Conservation (phyloP, 2,888 invertebrate species). For the Oligia strigilis region DNA sequence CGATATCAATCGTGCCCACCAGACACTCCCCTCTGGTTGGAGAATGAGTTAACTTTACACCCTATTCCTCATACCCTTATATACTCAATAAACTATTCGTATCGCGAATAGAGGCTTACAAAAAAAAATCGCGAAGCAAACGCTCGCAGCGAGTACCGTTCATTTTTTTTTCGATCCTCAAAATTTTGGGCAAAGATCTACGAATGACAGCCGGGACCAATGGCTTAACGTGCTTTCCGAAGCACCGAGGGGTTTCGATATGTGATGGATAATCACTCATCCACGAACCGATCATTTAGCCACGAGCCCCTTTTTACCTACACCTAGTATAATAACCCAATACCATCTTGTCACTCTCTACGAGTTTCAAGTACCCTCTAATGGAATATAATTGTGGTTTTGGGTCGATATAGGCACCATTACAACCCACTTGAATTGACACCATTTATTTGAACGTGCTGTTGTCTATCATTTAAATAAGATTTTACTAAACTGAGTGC, state of each 20-base stretch:
- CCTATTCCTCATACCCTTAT: too few relatives aligned
- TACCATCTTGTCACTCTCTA: not conserved
- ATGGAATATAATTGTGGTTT: slow-evolving; percentile 25
- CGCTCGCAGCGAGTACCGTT: too few relatives aligned
- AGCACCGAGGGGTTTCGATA: not conserved
- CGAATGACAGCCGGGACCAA: not conserved
- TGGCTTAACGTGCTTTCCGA: not conserved
- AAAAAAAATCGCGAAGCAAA: not conserved
- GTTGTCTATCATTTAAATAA: too few relatives aligned
- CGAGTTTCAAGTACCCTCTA: not conserved
- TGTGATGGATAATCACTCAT: not conserved
- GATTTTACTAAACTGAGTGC: too few relatives aligned
- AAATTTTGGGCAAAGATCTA: not conserved
- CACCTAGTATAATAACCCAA: not conserved
- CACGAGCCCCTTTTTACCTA: not conserved
- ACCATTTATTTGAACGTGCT: too few relatives aligned
- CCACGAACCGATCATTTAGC: not conserved
- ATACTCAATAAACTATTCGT: too few relatives aligned
- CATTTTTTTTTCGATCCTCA: too few relatives aligned
- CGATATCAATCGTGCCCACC: too few relatives aligned
- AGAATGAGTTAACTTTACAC: too few relatives aligned
- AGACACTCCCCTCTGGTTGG: too few relatives aligned
- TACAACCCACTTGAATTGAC: slow-evolving; percentile 31
- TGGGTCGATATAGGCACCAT: not conserved
- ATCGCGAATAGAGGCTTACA: too few relatives aligned